Base-by-base conservation (phyloP, 2,888 invertebrate genomes). In the Philaethria dido region DNA sequence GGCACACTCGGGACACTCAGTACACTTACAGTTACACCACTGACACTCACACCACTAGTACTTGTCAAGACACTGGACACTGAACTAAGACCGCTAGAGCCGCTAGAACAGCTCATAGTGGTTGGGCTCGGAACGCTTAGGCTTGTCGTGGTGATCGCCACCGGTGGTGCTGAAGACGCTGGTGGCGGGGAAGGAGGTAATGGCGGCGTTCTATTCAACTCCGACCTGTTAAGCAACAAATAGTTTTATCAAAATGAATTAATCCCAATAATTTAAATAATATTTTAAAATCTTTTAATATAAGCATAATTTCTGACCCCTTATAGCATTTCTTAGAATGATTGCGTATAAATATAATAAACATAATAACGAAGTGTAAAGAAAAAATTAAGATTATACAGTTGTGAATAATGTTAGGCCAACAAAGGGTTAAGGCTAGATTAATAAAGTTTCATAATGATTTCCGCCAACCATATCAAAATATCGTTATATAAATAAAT, bases 151-250 rank as follows among this genome's bases (percentile, higher is more conserved):
- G 83, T 73, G 57, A 73, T 75, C 39, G 81, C 73, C 57, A 75
- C 75, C 13, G 81, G 78, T 5, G 88, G 87, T 64, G 89, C 89
- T 0, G 88, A 87, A 13, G 88, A 85, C 72, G 82, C 87, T 3
- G 88, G 89, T 9, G 89, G 89, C 8, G 91, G 90, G 0, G 91
- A 90, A 14, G 88, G 87, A 1, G 90, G 87, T n/a, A 89, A 70
- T 0, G 91, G 90, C 39, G 90, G 89, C 29, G 90, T 87, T 69
- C 85, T 78, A 25, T 78, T 82, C 63, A 86, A 62, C 68, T 91
- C 91, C 77, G 84, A 71, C 70, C 91, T 92, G 80, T 14, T 48
- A 16, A 47, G 47, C 14, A 54, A 45, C 20, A 20, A 60, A 9
- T 9, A 25, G n/a, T 13, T 18, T 33, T 5, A 33, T 16, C 3